Evolutionary conservation across 2,888 invertebrate genomes (phyloP).

Genomic region (Erannis defoliaria): DNA sequence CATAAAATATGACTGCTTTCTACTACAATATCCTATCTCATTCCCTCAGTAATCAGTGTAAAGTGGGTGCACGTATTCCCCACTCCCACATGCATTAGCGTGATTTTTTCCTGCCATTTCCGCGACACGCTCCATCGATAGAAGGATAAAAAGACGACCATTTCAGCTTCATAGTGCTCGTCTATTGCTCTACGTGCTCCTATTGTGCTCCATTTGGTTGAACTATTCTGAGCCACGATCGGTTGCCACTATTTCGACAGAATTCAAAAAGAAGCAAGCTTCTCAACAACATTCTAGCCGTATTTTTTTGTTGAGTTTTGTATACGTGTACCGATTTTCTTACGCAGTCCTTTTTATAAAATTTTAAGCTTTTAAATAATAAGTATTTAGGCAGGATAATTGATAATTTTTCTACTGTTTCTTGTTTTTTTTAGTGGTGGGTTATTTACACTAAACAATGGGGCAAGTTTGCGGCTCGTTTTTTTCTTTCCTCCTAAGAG

Average conservation of each 20-base stretch:
- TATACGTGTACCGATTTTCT: no score
- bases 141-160: slow-evolving; percentile 9
- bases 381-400: no score
- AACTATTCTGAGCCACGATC: background rate
- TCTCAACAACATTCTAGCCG: no score
- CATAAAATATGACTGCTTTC: background rate
- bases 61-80: slow-evolving; percentile 16
- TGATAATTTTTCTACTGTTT: no score
- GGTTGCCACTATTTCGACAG: background rate
- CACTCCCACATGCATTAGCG: slow-evolving; percentile 35
- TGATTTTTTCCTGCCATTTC: slow-evolving; percentile 23
- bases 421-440: no score
- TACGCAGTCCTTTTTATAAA: no score
- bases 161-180: background rate
- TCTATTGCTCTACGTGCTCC: background rate
- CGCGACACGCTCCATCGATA: slow-evolving; percentile 19
- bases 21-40: background rate
- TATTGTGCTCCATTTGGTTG: slow-evolving; percentile 3
- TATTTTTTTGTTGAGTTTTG: no score
- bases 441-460: no score
- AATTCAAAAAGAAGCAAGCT: no score
- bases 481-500: no score
- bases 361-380: no score
- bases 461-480: no score
- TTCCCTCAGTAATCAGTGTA: slow-evolving; percentile 7